Evolutionary conservation across 2,888 invertebrate genomes (phyloP).

Genomic region (Cryptosula pallasiana): DNA sequence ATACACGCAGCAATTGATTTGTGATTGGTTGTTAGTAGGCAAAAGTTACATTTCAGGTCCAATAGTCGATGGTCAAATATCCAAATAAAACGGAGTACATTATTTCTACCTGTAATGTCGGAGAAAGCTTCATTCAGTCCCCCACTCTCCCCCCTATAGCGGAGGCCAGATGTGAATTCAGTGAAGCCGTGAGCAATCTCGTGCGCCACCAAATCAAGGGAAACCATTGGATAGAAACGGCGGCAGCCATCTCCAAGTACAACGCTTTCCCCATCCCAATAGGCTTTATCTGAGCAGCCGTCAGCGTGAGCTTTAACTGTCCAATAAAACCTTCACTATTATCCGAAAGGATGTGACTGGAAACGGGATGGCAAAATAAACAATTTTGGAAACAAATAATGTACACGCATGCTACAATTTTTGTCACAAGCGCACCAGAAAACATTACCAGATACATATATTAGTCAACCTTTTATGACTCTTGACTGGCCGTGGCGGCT

Average conservation of each 20-base stretch:
- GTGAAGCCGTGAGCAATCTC: constrained; percentile 33
- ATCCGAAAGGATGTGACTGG: no score
- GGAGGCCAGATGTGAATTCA: constrained; percentile 30
- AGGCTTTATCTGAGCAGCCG: constrained; percentile 33
- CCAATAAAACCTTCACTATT: no score
- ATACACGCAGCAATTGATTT: no score
- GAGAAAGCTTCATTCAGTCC: constrained; percentile 26
- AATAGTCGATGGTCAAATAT: not conserved
- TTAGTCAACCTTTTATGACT: not conserved
- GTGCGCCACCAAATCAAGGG: constrained; percentile 31
- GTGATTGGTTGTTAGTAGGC: no score
- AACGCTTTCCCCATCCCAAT: constrained; percentile 29
- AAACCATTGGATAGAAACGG: constrained; percentile 29
- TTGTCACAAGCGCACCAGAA: no score
- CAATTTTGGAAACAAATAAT: no score
- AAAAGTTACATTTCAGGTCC: no score
- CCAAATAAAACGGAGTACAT: not conserved
- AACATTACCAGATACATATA: no score
- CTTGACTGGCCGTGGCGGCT: constrained; percentile 28
- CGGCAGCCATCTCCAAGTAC: constrained; percentile 26
- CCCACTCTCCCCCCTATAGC: constrained; percentile 27
- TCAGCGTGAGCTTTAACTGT: constrained; percentile 34
- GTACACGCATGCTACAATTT: no score
- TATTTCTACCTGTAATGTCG: constrained; percentile 10
- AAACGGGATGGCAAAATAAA: no score